Percentiles rank a stretch among this genome's conserved stretches.
phyloP scores from a whole-genome alignment of 2,113 vertebrate species.

The Vireo altiloquus region DNA sequence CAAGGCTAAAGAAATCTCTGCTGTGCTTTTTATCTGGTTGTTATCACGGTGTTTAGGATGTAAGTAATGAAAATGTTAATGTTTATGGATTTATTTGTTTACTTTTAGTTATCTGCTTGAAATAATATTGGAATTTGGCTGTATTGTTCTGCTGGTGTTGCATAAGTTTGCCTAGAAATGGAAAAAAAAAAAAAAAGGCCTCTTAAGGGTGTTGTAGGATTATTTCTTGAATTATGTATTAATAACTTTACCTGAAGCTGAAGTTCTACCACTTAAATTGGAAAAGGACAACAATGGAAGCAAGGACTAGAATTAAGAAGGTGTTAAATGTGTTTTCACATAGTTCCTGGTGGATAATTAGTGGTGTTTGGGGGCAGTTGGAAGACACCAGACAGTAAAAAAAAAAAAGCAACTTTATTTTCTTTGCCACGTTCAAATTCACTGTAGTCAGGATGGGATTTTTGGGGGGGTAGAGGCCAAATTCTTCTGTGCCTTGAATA shows the following conservation, averaged over 20 bases:
- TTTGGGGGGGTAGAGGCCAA: background rate
- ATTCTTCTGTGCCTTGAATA: background rate
- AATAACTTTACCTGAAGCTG: background rate
- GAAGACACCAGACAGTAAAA: background rate
- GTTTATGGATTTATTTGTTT: constrained; percentile 6
- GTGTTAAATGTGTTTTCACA: background rate
- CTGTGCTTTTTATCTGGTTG: background rate
- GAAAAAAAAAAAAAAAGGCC: background rate
- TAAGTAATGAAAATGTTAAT: background rate
- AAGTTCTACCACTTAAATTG: background rate
- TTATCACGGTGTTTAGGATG: background rate
- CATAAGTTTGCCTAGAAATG: background rate
- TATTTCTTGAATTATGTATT: background rate
- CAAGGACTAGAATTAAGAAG: background rate
- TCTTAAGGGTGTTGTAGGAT: background rate
- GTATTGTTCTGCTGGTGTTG: background rate
- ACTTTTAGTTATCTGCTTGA: background rate
- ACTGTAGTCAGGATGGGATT: background rate
- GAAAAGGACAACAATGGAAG: background rate
- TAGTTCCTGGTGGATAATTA: background rate
- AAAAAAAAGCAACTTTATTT: background rate
- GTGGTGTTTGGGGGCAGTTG: background rate
- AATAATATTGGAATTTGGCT: background rate
- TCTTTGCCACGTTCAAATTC: background rate
- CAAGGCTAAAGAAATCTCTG: background rate